Base-by-base conservation (phyloP, 1,140 invertebrate species). In the Mya arenaria region DNA sequence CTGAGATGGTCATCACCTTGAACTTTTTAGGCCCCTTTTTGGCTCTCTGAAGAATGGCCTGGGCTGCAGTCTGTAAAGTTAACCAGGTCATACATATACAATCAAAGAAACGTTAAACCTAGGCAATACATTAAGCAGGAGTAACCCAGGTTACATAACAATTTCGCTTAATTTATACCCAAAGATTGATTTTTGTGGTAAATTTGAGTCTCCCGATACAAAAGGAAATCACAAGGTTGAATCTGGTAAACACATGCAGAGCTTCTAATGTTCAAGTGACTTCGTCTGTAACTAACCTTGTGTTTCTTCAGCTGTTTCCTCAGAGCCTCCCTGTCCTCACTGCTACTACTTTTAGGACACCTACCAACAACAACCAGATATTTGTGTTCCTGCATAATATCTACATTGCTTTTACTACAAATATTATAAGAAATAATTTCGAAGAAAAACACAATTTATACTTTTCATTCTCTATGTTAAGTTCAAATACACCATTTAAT, bases 261-360 rank as follows among this genome's bases (percentile, higher is more conserved):
- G 28, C 2, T 68, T 44, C n/a, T 39, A 68, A 34, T 13, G 25
- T 39, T 72, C 3, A n/a, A n/a, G n/a, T n/a, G n/a, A n/a, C n/a
- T n/a, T n/a, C n/a, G n/a, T n/a, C n/a, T n/a, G n/a, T n/a, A n/a
- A n/a, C 25, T 52, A 25, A 68, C 62, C 65, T 66, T 68, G 10
- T 37, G n/a, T 68, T 78, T 78, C 36, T 37, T 48, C 8, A 39
- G 15, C 2, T 36, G 37, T 23, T 62, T 30, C n/a, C 13, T 28
- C 23, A 25, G 48, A 28, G 19, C 65, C 3, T 78, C 75, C 37
- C 32, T 19, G 23, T 80, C 77, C 32, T 71, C 75, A 56, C 65
- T 71, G 65, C 65, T 71, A 39, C 77, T 80, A 62, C 77, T 80
- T 25, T 69, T 71, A 4, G 77, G 77, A 37, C 66, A 80, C 36